phyloP scores from a whole-genome alignment of 2,113 vertebrate genomes.

The Pantherophis guttatus region DNA sequence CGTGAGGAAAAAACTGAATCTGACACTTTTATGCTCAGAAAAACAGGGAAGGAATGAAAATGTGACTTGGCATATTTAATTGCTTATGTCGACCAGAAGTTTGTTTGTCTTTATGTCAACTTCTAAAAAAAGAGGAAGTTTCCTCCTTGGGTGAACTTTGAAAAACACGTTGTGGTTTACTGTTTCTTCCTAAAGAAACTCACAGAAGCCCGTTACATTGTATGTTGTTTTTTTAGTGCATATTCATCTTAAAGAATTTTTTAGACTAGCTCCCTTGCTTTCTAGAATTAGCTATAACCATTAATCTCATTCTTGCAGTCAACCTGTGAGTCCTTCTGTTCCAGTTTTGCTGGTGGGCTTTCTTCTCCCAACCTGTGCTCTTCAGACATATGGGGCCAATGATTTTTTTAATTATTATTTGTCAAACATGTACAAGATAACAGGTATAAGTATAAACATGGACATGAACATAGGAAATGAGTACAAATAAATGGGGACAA shows the following conservation, averaged over 20 bases:
- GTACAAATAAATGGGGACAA: too few species aligned
- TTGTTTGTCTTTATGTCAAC: not conserved
- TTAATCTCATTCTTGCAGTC: not conserved
- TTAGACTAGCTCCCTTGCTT: not conserved
- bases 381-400: not conserved
- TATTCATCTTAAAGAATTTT: not conserved
- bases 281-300: not conserved
- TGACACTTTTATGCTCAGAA: not conserved
- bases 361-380: not conserved
- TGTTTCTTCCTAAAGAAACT: not conserved
- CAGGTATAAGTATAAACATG: too few species aligned
- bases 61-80: not conserved
- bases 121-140: not conserved
- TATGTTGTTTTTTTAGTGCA: not conserved
- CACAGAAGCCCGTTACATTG: not conserved
- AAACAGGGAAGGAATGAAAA: not conserved
- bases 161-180: not conserved
- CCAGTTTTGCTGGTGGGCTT: not conserved
- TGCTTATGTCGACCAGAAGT: not conserved
- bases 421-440: too few species aligned
- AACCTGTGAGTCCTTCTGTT: not conserved
- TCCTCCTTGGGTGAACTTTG: not conserved
- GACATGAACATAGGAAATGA: too few species aligned
- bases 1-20: not conserved
- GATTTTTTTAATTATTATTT: not conserved